These are phyloP conservation scores for Pachycephus smyrnensis DNA, from an alignment of 2,888 invertebrate species.

Conservation along the genomic window DNA sequence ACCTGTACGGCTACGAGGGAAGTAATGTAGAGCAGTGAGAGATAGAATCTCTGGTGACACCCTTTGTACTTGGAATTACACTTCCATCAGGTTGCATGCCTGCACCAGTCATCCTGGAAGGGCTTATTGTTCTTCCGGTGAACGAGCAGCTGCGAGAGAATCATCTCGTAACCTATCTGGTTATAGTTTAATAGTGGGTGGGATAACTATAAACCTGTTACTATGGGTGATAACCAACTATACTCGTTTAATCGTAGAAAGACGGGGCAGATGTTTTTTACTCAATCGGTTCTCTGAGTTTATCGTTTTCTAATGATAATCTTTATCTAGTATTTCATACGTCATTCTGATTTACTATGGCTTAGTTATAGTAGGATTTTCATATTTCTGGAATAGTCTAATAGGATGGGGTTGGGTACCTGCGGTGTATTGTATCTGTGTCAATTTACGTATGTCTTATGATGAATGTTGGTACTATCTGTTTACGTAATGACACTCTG, in stretches of 20 bases:
- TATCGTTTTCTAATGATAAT: background rate
- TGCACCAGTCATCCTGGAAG: background rate
- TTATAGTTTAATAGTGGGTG: background rate
- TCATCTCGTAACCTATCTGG: background rate
- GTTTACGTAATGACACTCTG: background rate
- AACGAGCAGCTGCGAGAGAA: background rate
- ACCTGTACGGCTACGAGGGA: background rate
- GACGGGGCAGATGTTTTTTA: background rate
- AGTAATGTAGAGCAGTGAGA: background rate
- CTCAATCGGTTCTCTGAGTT: background rate
- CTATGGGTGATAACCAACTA: background rate
- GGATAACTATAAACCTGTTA: background rate
- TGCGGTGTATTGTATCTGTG: background rate
- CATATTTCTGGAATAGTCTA: background rate
- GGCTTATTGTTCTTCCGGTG: background rate
- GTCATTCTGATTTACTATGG: background rate
- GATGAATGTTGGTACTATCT: background rate
- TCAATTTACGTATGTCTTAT: background rate
- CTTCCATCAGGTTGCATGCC: background rate
- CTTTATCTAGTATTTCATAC: background rate
- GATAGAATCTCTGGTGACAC: background rate
- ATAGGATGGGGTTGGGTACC: background rate
- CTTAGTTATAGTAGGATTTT: background rate
- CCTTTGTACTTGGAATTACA: background rate
- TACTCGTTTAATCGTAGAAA: background rate